Conservation (phyloP, 2,888 invertebrate genomes). For the Nebria salina region DNA sequence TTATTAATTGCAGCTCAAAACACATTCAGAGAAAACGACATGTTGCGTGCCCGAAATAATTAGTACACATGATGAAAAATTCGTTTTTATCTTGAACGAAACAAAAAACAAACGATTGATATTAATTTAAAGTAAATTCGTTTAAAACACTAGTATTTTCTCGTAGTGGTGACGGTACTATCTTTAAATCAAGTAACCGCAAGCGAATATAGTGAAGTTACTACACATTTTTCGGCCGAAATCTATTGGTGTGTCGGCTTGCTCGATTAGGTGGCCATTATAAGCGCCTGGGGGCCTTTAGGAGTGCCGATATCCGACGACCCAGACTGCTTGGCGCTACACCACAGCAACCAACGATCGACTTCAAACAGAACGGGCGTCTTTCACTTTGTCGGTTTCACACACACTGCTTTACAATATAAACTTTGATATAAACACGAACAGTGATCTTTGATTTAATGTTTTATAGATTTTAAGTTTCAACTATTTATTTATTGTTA, state of each 20-base stretch:
- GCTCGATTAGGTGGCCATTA: constrained; percentile 3
- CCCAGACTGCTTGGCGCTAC: constrained; percentile 43
- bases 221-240: not conserved
- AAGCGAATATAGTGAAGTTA: not conserved
- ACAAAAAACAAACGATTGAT: not conserved
- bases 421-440: not conserved
- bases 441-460: not conserved
- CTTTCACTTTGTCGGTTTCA: constrained; percentile 6
- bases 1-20: not conserved
- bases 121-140: not conserved
- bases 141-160: not conserved
- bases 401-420: constrained; percentile 2
- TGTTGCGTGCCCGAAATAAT: not conserved
- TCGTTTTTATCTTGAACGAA: not conserved
- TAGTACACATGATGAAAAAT: not conserved
- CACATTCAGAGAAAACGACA: not conserved
- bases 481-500: too few species aligned
- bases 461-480: not conserved
- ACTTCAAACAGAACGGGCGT: not conserved
- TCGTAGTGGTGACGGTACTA: constrained; percentile 6
- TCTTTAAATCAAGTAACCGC: constrained; percentile 12
- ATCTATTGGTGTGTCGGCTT: not conserved
- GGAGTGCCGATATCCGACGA: constrained; percentile 22
- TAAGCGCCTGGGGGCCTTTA: not conserved
- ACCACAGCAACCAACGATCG: not conserved